These are phyloP conservation scores for Marmota monax DNA, from an alignment of 2,113 vertebrate genomes.

Conservation along the genomic window DNA sequence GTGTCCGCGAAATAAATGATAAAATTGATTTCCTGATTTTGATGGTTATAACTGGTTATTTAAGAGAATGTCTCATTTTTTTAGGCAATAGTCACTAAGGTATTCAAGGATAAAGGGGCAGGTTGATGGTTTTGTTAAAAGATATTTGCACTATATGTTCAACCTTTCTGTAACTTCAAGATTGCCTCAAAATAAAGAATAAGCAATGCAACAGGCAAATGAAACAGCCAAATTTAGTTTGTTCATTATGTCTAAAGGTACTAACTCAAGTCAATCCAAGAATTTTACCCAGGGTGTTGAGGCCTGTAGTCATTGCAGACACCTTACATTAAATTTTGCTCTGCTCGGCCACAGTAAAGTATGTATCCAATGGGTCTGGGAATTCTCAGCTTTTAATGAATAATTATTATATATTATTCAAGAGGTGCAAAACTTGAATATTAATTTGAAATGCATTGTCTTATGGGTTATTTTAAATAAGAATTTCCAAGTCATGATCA, in stretches of 20 bases:
- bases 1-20: background rate
- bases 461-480: conserved; percentile 9
- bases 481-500: background rate
- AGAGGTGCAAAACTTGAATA: background rate
- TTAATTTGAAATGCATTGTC: background rate
- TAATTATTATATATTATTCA: background rate
- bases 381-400: background rate
- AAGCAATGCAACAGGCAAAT: background rate
- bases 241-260: background rate
- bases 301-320: background rate
- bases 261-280: background rate
- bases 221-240: background rate
- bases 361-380: background rate
- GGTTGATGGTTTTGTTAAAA: background rate
- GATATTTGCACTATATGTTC: background rate
- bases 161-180: background rate
- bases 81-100: background rate
- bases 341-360: background rate
- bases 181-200: background rate
- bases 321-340: background rate
- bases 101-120: background rate
- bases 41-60: background rate
- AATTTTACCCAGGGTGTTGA: background rate
- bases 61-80: background rate
- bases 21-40: conserved; percentile 15